phyloP scores from a whole-genome alignment of 2,888 invertebrate species.

The Drosophila infuscata region DNA sequence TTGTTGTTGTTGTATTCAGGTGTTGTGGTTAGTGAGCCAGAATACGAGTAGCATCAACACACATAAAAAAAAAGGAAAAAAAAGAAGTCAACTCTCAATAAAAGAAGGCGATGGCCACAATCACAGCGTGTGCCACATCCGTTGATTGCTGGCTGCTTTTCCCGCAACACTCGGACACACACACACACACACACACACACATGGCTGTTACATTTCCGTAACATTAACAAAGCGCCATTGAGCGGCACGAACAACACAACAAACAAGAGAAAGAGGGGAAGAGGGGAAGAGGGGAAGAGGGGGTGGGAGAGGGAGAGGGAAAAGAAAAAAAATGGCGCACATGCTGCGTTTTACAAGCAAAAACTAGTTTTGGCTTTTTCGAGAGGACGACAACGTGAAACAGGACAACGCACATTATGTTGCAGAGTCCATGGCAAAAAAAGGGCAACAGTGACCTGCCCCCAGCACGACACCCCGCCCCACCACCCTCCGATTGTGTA shows the following conservation, averaged over 20 bases:
- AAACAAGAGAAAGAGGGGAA: conserved; percentile 24
- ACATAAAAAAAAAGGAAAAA: background rate
- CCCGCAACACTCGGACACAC: background rate
- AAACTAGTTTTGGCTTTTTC: conserved; percentile 57
- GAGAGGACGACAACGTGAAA: conserved; percentile 18
- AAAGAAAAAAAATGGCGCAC: conserved; percentile 56
- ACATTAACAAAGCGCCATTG: conserved; percentile 77
- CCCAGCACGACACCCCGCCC: background rate
- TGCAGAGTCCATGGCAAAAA: conserved; percentile 29
- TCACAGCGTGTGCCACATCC: conserved; percentile 68
- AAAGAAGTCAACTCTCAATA: conserved; percentile 43
- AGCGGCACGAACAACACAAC: conserved; percentile 57
- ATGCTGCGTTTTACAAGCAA: conserved; percentile 69
- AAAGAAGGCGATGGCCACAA: conserved; percentile 63
- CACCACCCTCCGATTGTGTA: conserved; percentile 37
- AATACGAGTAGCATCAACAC: background rate
- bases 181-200: background rate
- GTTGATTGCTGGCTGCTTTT: conserved; percentile 25
- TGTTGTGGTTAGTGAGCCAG: conserved; percentile 36
- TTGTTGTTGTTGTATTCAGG: conserved; percentile 16
- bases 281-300: background rate
- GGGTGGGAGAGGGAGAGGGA: conserved; percentile 39
- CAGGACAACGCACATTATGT: conserved; percentile 46
- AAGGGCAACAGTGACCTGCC: conserved; percentile 9
- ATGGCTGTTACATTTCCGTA: conserved; percentile 70